phyloP scores from a whole-genome alignment of 2,797 vertebrate species.

The Oophaga sylvatica region DNA sequence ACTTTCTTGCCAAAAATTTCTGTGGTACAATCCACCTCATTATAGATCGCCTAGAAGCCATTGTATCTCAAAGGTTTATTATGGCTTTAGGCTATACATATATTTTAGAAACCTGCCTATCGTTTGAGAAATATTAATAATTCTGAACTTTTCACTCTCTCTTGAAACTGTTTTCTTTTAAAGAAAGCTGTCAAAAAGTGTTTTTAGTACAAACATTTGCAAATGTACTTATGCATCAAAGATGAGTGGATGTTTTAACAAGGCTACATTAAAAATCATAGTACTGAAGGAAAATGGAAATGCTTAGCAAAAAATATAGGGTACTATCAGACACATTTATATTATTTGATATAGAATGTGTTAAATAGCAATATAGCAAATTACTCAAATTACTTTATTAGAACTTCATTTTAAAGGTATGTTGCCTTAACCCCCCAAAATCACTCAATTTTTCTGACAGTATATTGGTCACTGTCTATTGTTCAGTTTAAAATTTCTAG shows the following conservation, averaged over 20 bases:
- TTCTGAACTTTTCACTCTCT: constrained; percentile 36
- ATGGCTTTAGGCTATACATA: constrained; percentile 36
- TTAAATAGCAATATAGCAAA: too few relatives aligned
- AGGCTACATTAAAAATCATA: neutral
- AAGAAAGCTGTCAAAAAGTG: constrained; percentile 25
- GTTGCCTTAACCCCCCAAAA: too few relatives aligned
- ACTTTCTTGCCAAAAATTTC: constrained; percentile 16
- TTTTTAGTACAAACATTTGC: constrained; percentile 37
- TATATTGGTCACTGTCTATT: too few relatives aligned
- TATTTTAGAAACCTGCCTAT: constrained; percentile 41
- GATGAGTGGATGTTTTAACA: neutral
- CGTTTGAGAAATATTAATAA: constrained; percentile 44
- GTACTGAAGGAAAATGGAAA: neutral
- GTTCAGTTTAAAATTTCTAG: too few relatives aligned
- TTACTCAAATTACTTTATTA: too few relatives aligned
- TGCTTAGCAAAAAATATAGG: too few relatives aligned
- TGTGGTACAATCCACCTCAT: constrained; percentile 21
- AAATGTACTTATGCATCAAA: constrained; percentile 24
- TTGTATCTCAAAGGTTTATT: constrained; percentile 48
- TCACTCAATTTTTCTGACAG: too few relatives aligned
- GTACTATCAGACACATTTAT: too few relatives aligned
- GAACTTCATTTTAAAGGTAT: too few relatives aligned
- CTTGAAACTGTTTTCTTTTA: constrained; percentile 26
- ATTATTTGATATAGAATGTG: too few relatives aligned
- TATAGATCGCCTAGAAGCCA: constrained; percentile 43